Conservation (phyloP, 2,888 invertebrate species). For the Scelioninae gen. 2 region DNA sequence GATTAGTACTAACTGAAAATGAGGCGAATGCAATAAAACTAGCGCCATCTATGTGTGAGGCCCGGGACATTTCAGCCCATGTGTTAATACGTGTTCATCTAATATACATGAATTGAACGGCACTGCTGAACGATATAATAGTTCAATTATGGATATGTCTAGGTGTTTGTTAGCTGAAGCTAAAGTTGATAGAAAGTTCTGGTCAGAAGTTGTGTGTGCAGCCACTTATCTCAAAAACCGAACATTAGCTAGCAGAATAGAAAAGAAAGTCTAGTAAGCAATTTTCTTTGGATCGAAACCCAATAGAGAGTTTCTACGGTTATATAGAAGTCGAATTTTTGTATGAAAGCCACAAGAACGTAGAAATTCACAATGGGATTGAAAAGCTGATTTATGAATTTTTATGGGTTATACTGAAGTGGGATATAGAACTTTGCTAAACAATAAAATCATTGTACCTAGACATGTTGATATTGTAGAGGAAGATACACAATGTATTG, state of each 20-base stretch:
- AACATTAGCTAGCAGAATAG: slow-evolving; percentile 48
- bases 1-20: no score
- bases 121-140: slow-evolving; percentile 38
- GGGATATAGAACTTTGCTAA: slow-evolving; percentile 53
- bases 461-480: slow-evolving; percentile 4
- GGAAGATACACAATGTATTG: no score
- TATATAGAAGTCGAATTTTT: slow-evolving; percentile 61
- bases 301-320: slow-evolving; percentile 46
- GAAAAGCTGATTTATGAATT: slow-evolving; percentile 45
- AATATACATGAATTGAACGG: slow-evolving; percentile 50
- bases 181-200: slow-evolving; percentile 52
- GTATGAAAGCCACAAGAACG: slow-evolving; percentile 56
- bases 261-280: slow-evolving; percentile 56
- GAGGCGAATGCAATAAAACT: no score
- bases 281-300: slow-evolving; percentile 55
- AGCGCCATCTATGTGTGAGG: no score
- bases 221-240: slow-evolving; percentile 54
- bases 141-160: slow-evolving; percentile 54
- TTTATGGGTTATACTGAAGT: slow-evolving; percentile 55
- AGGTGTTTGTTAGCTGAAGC: slow-evolving; percentile 59
- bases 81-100: slow-evolving; percentile 26
- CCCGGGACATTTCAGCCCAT: no score
- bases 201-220: slow-evolving; percentile 59
- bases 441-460: slow-evolving; percentile 23
- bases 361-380: slow-evolving; percentile 46